Conservation (phyloP, 2,113 vertebrate genomes). For the Anguilla rostrata region DNA sequence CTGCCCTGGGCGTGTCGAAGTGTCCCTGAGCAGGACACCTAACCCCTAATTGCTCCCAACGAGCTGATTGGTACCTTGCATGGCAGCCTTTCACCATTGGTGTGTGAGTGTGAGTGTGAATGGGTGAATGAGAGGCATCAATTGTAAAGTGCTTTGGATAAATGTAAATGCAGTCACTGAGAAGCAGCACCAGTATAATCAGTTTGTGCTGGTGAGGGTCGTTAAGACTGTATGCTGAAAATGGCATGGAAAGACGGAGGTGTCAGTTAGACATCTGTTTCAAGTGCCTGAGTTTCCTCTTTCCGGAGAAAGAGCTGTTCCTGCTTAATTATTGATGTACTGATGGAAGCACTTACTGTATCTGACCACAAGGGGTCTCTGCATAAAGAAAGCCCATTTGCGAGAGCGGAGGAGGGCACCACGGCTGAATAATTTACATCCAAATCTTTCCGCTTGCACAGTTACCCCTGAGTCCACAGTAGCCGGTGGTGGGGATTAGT, state of each 20-base stretch:
- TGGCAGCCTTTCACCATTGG: too few species aligned
- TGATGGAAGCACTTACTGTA: not conserved
- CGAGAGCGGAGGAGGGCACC: not conserved
- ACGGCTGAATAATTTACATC: not conserved
- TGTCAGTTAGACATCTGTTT: conserved; percentile 6
- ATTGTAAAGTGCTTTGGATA: too few species aligned
- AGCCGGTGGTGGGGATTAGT: not conserved
- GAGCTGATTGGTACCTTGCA: too few species aligned
- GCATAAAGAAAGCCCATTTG: not conserved
- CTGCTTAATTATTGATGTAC: not conserved
- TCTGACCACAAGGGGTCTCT: conserved; percentile 27
- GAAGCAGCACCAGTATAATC: not conserved
- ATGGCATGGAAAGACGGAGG: not conserved
- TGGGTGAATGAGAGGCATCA: too few species aligned
- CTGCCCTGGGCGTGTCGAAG: too few species aligned
- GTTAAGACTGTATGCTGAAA: not conserved
- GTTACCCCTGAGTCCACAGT: not conserved
- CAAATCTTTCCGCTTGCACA: not conserved
- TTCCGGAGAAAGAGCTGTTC: not conserved
- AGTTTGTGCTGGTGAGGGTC: not conserved
- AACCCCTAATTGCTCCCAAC: too few species aligned
- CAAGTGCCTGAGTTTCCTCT: not conserved
- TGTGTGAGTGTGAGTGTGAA: too few species aligned
- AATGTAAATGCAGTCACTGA: not conserved
- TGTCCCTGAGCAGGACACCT: too few species aligned